These are phyloP conservation scores for Rhyacophila brunnea DNA, from an alignment of 1,140 invertebrate species.

Conservation along the genomic window DNA sequence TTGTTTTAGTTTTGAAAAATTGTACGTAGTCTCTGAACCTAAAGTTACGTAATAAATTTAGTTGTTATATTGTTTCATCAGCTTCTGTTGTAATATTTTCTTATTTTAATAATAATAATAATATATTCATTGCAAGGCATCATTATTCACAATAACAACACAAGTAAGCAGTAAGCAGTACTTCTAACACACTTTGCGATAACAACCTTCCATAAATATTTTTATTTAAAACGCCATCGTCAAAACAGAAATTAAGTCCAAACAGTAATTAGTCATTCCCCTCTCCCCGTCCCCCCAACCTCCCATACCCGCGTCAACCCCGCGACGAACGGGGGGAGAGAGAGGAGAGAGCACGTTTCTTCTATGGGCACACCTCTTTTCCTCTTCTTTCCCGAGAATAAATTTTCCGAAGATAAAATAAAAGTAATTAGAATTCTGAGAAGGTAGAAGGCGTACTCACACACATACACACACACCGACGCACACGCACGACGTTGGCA, in stretches of 20 bases:
- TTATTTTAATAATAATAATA: too few species aligned
- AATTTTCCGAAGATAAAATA: constrained; percentile 38
- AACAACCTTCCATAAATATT: constrained; percentile 27
- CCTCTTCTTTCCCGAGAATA: constrained; percentile 33
- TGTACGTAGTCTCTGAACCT: too few species aligned
- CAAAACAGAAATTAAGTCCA: constrained; percentile 38
- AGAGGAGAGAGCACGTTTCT: constrained; percentile 27
- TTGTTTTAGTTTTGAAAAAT: too few species aligned
- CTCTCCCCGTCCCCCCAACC: constrained; percentile 1
- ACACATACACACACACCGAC: constrained; percentile 7
- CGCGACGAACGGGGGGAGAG: background rate
- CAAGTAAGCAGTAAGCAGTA: too few species aligned
- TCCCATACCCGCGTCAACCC: too few species aligned
- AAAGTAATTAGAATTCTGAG: constrained; percentile 37
- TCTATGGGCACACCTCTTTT: constrained; percentile 33
- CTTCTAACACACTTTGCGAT: too few species aligned
- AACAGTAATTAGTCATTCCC: constrained; percentile 36
- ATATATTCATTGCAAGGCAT: too few species aligned
- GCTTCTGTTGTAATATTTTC: too few species aligned
- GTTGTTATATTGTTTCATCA: too few species aligned
- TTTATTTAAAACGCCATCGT: constrained; percentile 35
- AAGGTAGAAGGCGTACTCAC: constrained; percentile 30
- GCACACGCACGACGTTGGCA: constrained; percentile 1
- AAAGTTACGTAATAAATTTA: too few species aligned
- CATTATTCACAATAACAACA: too few species aligned